Conservation (phyloP, 2,888 invertebrate genomes). For the Melieria crassipennis region DNA sequence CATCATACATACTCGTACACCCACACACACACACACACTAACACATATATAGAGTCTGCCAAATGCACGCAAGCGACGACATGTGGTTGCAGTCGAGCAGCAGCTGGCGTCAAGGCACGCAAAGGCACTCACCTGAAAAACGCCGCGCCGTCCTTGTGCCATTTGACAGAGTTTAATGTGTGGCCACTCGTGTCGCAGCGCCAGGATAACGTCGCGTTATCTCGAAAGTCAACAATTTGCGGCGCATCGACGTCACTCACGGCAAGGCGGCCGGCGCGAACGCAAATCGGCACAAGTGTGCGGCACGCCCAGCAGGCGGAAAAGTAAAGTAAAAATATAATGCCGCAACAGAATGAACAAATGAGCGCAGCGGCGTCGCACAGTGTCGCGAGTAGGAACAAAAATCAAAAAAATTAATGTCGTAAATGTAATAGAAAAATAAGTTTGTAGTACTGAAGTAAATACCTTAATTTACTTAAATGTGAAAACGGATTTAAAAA, state of each 20-base stretch:
- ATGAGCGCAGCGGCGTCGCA: not conserved
- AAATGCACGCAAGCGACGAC: too few species aligned
- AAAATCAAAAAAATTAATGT: too few species aligned
- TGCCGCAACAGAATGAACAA: constrained; percentile 1
- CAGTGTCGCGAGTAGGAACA: too few species aligned
- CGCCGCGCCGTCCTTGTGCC: constrained; percentile 67
- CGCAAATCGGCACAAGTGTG: constrained; percentile 49
- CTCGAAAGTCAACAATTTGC: constrained; percentile 66
- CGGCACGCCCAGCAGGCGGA: constrained; percentile 15
- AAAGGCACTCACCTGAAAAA: constrained; percentile 65
- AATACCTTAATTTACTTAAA: too few species aligned
- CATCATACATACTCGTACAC: too few species aligned
- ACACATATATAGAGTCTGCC: too few species aligned
- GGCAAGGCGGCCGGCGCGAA: constrained; percentile 52
- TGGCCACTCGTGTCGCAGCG: constrained; percentile 67
- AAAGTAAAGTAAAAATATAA: not conserved
- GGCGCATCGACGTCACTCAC: constrained; percentile 67
- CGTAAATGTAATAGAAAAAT: too few species aligned
- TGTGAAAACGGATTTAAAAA: too few species aligned
- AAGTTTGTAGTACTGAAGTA: too few species aligned
- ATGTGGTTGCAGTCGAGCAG: too few species aligned
- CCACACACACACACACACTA: too few species aligned
- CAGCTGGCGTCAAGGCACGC: not conserved
- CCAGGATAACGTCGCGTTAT: constrained; percentile 66
- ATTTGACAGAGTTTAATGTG: constrained; percentile 68